Evolutionary conservation across 1,140 invertebrate species (phyloP).

Genomic region (Agrypnia vestita): DNA sequence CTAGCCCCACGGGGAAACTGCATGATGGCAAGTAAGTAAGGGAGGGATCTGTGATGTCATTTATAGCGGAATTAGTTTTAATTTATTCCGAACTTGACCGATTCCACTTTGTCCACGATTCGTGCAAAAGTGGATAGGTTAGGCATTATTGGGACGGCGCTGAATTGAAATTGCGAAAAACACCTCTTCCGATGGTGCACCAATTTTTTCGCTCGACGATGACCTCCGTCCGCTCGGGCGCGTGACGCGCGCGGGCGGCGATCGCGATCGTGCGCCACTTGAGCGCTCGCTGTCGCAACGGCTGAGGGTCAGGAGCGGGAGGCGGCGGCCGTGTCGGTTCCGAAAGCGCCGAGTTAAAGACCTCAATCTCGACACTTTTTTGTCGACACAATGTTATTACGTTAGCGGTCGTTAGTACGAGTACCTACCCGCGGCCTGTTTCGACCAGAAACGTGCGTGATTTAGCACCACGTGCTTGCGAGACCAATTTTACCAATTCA

Average conservation of each 20-base stretch:
- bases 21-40: too few relatives aligned
- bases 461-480: slow-evolving; percentile 23
- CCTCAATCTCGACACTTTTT: slow-evolving; percentile 52
- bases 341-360: slow-evolving; percentile 58
- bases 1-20: too few relatives aligned
- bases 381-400: slow-evolving; percentile 27
- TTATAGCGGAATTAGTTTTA: too few relatives aligned
- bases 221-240: too few relatives aligned
- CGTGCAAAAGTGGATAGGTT: too few relatives aligned
- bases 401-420: background rate
- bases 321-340: slow-evolving; percentile 51
- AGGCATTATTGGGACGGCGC: too few relatives aligned
- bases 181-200: too few relatives aligned
- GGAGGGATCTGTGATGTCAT: too few relatives aligned
- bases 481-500: background rate
- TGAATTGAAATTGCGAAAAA: too few relatives aligned
- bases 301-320: slow-evolving; percentile 59
- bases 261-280: slow-evolving; percentile 38
- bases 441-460: slow-evolving; percentile 19
- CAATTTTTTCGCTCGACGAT: too few relatives aligned
- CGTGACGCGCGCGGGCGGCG: slow-evolving; percentile 10
- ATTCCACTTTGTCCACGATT: too few relatives aligned
- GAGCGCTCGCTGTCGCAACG: slow-evolving; percentile 49
- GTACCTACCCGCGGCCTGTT: background rate
- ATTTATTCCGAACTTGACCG: too few relatives aligned